phyloP scores from a whole-genome alignment of 2,113 vertebrate genomes.

The Megaleporinus macrocephalus region DNA sequence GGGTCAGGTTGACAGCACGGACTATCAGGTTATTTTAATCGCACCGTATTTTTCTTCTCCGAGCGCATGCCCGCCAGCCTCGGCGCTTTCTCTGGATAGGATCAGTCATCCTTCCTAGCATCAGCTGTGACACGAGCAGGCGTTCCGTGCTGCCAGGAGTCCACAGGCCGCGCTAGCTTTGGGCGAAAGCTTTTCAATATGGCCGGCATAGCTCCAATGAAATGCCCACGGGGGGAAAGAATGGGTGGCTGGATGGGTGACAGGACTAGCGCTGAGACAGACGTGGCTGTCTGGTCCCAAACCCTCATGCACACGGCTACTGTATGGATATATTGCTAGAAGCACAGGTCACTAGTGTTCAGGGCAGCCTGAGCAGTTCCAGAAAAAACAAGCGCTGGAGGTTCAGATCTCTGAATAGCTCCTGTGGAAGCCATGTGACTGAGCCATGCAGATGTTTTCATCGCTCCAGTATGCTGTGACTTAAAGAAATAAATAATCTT shows the following conservation, averaged over 20 bases:
- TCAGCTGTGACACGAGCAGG: conserved; percentile 56
- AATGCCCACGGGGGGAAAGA: conserved; percentile 11
- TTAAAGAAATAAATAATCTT: conserved; percentile 35
- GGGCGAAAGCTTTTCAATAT: conserved; percentile 37
- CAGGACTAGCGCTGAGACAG: conserved; percentile 1
- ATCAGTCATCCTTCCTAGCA: conserved; percentile 37
- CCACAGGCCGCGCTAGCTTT: neutral
- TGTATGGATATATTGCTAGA: conserved; percentile 19
- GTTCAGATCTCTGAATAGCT: conserved; percentile 12
- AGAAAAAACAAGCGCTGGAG: conserved; percentile 7
- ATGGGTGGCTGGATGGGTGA: conserved; percentile 30
- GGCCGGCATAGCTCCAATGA: conserved; percentile 23
- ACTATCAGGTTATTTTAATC: conserved; percentile 44
- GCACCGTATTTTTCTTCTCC: conserved; percentile 17
- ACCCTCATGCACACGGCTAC: conserved; percentile 52
- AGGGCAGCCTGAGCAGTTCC: neutral
- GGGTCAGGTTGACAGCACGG: conserved; percentile 21
- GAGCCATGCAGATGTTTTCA: neutral
- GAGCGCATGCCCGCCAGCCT: conserved; percentile 8
- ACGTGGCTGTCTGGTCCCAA: conserved; percentile 34
- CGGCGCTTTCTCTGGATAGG: conserved; percentile 12
- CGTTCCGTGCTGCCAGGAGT: conserved; percentile 15
- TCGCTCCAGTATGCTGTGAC: conserved; percentile 1
- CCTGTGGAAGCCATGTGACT: neutral
- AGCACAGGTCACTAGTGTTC: conserved; percentile 28